These are phyloP conservation scores for Ips nitidus DNA, from an alignment of 1,140 invertebrate genomes.

Conservation along the genomic window DNA sequence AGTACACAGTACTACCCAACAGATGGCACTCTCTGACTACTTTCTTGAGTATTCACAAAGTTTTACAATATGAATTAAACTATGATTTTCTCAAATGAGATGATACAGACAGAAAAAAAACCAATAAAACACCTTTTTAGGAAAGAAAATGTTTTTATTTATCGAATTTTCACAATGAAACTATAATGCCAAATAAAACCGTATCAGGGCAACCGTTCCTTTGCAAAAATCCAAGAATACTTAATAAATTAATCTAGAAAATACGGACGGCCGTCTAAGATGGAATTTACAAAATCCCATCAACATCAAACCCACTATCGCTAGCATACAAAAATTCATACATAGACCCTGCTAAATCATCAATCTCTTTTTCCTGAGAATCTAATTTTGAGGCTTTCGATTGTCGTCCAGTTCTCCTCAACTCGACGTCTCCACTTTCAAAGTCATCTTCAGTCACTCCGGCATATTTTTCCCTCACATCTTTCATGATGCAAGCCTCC, in stretches of 20 bases:
- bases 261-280: neutral
- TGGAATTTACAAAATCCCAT: constrained; percentile 54
- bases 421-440: constrained; percentile 58
- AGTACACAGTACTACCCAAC: too few relatives aligned
- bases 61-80: too few relatives aligned
- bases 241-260: neutral
- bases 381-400: constrained; percentile 44
- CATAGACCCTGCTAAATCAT: constrained; percentile 58
- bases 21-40: too few relatives aligned
- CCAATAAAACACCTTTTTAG: too few relatives aligned
- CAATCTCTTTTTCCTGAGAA: constrained; percentile 53
- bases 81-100: too few relatives aligned
- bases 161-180: constrained; percentile 49
- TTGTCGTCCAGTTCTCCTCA: constrained; percentile 54
- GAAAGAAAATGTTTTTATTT: neutral
- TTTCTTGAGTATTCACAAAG: too few relatives aligned
- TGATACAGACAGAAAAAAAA: too few relatives aligned
- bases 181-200: neutral
- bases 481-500: constrained; percentile 69
- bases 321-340: constrained; percentile 60
- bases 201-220: constrained; percentile 29
- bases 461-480: constrained; percentile 62
- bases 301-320: constrained; percentile 56
- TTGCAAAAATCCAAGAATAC: constrained; percentile 46
- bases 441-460: constrained; percentile 57